Evolutionary conservation across 2,113 vertebrate species (phyloP).

Genomic region (Anthoscopus minutus): DNA sequence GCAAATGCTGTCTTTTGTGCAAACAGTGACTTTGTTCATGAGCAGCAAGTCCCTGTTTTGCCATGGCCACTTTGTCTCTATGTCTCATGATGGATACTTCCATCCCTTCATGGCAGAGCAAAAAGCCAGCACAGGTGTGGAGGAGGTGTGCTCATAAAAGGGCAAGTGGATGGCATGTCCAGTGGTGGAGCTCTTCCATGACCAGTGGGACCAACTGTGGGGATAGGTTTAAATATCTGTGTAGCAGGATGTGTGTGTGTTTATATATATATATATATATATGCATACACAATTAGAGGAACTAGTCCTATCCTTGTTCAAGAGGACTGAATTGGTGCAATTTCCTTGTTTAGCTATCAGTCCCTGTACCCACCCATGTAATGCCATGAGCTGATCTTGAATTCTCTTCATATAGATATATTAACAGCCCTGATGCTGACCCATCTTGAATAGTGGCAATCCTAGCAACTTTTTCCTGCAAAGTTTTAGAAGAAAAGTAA

Average conservation of each 20-base stretch:
- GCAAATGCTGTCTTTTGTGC: conserved; percentile 68
- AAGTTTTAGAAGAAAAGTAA: not conserved
- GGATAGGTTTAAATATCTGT: not conserved
- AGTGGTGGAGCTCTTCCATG: fast-evolving
- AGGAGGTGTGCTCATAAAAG: fast-evolving
- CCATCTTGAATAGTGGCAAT: not conserved
- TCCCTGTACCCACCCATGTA: not conserved
- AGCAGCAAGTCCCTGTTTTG: not conserved
- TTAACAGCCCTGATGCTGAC: not conserved
- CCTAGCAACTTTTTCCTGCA: not conserved
- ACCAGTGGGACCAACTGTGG: not conserved
- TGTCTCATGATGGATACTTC: not conserved
- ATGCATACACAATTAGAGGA: not conserved
- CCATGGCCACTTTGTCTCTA: fast-evolving
- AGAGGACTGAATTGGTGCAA: not conserved
- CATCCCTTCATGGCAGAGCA: fast-evolving
- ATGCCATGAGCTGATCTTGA: not conserved
- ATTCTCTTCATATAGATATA: not conserved
- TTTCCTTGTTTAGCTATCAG: fast-evolving
- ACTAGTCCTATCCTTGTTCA: not conserved
- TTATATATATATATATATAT: not conserved
- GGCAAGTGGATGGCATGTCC: not conserved
- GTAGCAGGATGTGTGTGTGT: not conserved
- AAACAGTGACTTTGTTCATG: conserved; percentile 54
- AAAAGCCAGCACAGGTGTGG: not conserved